These are phyloP conservation scores for Ondatra zibethicus DNA, from an alignment of 2,113 vertebrate genomes.

Conservation along the genomic window DNA sequence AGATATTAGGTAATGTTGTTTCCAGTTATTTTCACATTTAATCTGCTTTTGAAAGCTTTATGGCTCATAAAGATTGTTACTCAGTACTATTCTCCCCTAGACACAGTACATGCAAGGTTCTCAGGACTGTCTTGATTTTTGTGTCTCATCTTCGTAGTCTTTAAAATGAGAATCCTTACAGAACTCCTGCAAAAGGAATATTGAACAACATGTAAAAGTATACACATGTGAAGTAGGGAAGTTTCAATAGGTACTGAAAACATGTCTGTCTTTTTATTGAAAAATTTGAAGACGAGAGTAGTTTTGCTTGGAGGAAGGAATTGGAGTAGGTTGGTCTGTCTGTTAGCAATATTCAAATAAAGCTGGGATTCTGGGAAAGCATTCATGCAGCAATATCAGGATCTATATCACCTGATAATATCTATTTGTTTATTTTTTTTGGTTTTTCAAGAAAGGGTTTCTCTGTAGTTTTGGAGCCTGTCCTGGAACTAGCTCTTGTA, in stretches of 20 bases:
- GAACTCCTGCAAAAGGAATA: not conserved
- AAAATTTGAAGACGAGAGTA: not conserved
- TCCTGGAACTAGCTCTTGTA: too few species aligned
- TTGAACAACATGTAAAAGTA: not conserved
- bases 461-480: too few species aligned
- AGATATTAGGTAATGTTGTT: not conserved
- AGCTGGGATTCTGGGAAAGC: constrained; percentile 12
- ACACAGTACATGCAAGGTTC: not conserved
- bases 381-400: not conserved
- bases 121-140: not conserved
- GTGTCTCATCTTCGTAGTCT: not conserved
- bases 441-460: too few species aligned
- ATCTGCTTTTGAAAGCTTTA: not conserved
- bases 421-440: too few species aligned
- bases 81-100: not conserved
- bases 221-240: not conserved
- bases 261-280: not conserved
- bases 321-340: not conserved
- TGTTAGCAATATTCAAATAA: not conserved
- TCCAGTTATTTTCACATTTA: not conserved
- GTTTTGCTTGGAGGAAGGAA: not conserved
- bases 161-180: not conserved
- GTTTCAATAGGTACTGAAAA: not conserved
- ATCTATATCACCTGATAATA: not conserved
- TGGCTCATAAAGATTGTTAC: not conserved